Evolutionary conservation across 1,140 invertebrate species (phyloP), one percentile per base, ranked within the genome.

Genomic region (Macrobrachium nipponense): DNA sequence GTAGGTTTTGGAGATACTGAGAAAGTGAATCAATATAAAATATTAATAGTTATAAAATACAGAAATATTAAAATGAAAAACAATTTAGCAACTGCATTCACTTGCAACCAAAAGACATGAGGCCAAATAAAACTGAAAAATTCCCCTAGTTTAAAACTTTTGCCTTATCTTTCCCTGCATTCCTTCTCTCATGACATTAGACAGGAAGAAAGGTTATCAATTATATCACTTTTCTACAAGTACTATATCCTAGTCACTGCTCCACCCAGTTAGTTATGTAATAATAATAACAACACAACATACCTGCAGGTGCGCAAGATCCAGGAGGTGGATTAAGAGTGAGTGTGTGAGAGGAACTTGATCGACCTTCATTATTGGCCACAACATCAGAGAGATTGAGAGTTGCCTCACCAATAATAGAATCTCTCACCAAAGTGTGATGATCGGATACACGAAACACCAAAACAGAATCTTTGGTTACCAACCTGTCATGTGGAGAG

Each of bases 351-450:
- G 75, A 61, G 7, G 82, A 75, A 90, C 90, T 90, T 91, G 96
- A 94, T 92, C 95, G 95, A 36, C 97, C 97, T 92, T 96, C 96
- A 89, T 96, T 96, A 90, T 95, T 94, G n/a, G 94, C 91, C 44
- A 99, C 92, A 58, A 98, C 93, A 91, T 96, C 94, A 84, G 95
- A 93, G n/a, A 99, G 91, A 90, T 94, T 94, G 60, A 98, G 91
- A 89, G 92, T 94, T 87, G 95, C 95, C 90, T 98, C 96, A 5
- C 97, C 98, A 80, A 99, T 93, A 51, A 97, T 91, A 59, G 95
- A 94, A 92, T 98, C 96, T 91, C 97, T 97, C 87, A 97, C 94
- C 91, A 99, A 96, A 89, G 95, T 96, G 90, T 96, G 97, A 90
- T 98, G 96, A 91, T 98, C 96, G 78, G 95, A 93, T 20, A 99